These are phyloP conservation scores for Pseudomyrmex gracilis DNA, from an alignment of 1,140 invertebrate genomes.

Conservation along the genomic window DNA sequence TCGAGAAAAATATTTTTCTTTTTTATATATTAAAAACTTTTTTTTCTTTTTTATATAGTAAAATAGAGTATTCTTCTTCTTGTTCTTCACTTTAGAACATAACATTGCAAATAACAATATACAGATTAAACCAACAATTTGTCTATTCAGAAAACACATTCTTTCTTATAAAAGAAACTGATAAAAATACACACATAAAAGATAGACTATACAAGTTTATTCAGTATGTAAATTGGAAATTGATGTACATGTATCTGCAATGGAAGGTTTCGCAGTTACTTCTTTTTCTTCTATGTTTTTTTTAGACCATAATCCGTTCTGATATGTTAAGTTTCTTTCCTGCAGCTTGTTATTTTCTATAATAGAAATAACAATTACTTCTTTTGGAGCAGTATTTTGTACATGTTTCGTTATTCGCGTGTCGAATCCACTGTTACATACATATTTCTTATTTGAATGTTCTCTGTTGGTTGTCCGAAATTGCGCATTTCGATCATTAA, in stretches of 20 bases:
- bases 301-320: no score
- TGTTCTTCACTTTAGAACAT: slow-evolving; percentile 17
- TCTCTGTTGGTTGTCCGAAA: background rate
- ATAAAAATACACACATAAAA: slow-evolving; percentile 27
- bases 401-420: background rate
- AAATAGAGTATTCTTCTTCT: background rate
- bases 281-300: slow-evolving; percentile 61
- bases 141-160: slow-evolving; percentile 48
- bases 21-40: background rate
- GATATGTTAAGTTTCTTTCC: background rate
- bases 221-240: slow-evolving; percentile 68
- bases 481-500: background rate
- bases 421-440: background rate
- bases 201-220: background rate
- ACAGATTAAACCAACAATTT: no score
- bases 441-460: background rate
- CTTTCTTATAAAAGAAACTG: slow-evolving; percentile 31
- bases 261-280: slow-evolving; percentile 75
- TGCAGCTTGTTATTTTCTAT: slow-evolving; percentile 28
- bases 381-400: slow-evolving; percentile 51
- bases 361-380: slow-evolving; percentile 71
- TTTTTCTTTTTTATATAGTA: background rate
- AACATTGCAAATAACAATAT: no score
- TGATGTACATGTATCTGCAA: slow-evolving; percentile 75
- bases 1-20: background rate